phyloP scores from a whole-genome alignment of 2,797 vertebrate species.

The Knipowitschia caucasica region DNA sequence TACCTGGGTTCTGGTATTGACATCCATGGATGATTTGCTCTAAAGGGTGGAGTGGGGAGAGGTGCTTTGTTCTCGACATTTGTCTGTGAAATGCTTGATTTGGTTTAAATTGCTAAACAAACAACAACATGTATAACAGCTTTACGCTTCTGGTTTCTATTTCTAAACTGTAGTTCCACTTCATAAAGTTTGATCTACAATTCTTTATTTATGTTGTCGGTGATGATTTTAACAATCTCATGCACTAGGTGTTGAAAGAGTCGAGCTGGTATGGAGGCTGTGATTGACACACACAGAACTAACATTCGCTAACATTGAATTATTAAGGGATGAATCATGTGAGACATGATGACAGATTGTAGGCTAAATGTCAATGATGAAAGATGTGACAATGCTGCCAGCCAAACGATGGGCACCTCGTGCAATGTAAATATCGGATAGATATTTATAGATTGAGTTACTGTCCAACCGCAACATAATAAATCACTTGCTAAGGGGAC shows the following conservation, averaged over 20 bases:
- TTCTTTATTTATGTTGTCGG: constrained; percentile 57
- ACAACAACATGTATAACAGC: constrained; percentile 30
- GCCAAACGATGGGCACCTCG: not conserved
- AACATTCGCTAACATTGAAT: constrained; percentile 31
- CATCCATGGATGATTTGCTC: constrained; percentile 52
- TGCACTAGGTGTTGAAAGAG: constrained; percentile 48
- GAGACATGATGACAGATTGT: constrained; percentile 40
- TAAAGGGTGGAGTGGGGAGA: constrained; percentile 34
- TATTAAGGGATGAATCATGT: constrained; percentile 47
- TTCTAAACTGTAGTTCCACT: constrained; percentile 48
- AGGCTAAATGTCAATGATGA: constrained; percentile 44
- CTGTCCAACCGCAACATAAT: not conserved
- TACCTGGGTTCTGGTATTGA: constrained; percentile 39
- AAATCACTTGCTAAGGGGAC: not conserved
- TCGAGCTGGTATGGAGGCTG: constrained; percentile 30
- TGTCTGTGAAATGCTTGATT: constrained; percentile 36
- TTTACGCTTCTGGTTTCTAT: constrained; percentile 20
- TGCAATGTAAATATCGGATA: constrained; percentile 5
- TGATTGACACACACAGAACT: constrained; percentile 30
- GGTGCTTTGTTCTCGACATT: constrained; percentile 21
- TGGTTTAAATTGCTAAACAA: constrained; percentile 45
- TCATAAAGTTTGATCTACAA: constrained; percentile 61
- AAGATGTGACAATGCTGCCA: constrained; percentile 12
- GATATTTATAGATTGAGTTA: not conserved
- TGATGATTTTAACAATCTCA: constrained; percentile 51